These are phyloP conservation scores for Ochlodes sylvanus DNA, from an alignment of 2,888 invertebrate species.

Conservation along the genomic window DNA sequence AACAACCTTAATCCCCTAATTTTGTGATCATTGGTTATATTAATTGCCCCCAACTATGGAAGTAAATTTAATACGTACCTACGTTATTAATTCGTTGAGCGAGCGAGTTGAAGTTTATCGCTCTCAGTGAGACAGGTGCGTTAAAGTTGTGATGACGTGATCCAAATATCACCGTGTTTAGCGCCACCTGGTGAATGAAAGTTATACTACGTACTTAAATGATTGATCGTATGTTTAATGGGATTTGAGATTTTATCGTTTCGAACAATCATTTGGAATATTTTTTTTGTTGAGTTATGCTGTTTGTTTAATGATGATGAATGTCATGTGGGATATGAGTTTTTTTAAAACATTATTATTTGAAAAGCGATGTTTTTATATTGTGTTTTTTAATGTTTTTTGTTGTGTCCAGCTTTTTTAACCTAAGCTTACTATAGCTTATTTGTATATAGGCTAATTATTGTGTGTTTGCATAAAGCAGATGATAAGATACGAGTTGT, in stretches of 20 bases:
- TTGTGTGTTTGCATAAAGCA: no score
- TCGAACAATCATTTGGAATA: conserved; percentile 34
- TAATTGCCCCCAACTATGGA: no score
- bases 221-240: conserved; percentile 36
- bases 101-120: background rate
- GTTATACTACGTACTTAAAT: conserved; percentile 56
- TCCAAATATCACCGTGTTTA: conserved; percentile 61
- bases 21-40: no score
- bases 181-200: conserved; percentile 51
- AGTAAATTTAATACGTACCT: no score
- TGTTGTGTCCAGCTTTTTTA: no score
- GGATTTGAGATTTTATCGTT: conserved; percentile 48
- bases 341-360: background rate
- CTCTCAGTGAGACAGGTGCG: conserved; percentile 5
- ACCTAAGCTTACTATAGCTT: no score
- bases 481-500: no score
- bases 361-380: no score
- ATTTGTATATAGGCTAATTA: no score
- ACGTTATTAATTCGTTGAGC: no score
- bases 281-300: conserved; percentile 14
- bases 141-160: conserved; percentile 50
- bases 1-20: no score
- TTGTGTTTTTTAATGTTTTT: no score
- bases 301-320: conserved; percentile 8
- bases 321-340: background rate